phyloP scores from a whole-genome alignment of 2,113 vertebrate genomes.

The Chionis minor region DNA sequence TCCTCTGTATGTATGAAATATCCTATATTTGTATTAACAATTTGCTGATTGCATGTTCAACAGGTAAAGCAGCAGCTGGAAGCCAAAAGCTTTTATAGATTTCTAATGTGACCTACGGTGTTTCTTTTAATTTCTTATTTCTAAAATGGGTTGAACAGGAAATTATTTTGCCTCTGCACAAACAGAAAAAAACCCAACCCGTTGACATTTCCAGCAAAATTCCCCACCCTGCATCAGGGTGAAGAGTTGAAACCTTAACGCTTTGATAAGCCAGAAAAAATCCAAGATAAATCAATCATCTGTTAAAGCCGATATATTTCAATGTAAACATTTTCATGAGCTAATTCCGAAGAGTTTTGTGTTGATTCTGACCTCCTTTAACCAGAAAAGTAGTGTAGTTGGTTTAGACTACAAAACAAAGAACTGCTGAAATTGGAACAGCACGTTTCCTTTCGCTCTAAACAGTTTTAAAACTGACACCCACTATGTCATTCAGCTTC shows the following conservation, averaged over 20 bases:
- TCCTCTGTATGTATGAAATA: neutral
- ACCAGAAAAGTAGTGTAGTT: neutral
- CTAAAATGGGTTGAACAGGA: neutral
- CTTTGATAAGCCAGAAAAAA: neutral
- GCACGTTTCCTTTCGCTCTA: neutral
- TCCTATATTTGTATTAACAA: neutral
- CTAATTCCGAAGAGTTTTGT: neutral
- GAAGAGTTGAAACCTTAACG: neutral
- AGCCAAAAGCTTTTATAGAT: neutral
- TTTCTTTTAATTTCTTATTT: neutral
- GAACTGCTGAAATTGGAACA: neutral
- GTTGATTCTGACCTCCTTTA: neutral
- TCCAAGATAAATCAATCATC: neutral
- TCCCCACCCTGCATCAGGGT: neutral
- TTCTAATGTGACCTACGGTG: neutral
- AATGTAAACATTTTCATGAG: neutral
- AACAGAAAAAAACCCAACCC: neutral
- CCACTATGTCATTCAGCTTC: neutral
- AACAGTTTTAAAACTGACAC: neutral
- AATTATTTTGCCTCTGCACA: neutral
- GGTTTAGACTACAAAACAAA: neutral
- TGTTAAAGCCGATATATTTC: neutral
- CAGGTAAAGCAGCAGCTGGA: neutral
- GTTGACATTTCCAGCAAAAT: slow-evolving; percentile 4
- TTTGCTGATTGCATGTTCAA: neutral